Evolutionary conservation across 92 coral and sea anemone species (phyloP).

Genomic region (Palythoa grandiflora): DNA sequence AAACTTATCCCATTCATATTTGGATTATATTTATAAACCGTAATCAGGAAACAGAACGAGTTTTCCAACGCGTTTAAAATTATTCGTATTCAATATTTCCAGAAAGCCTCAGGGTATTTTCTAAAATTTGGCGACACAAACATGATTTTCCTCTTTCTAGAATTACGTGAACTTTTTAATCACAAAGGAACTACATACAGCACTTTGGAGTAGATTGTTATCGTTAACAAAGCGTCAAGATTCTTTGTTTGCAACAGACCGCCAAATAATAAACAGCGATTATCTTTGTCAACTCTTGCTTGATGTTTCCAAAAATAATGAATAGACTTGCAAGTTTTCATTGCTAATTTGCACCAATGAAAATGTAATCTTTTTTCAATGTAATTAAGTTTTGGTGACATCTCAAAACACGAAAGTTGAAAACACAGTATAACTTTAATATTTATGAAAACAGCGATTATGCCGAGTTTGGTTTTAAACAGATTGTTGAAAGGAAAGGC

Average conservation of each 20-base stretch:
- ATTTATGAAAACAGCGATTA: constrained; percentile 19
- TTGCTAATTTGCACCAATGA: constrained; percentile 43
- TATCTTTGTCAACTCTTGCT: constrained; percentile 46
- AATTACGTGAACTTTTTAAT: not conserved
- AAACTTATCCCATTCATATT: not conserved
- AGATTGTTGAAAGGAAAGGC: not conserved
- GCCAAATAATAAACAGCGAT: constrained; percentile 71
- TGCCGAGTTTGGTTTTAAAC: constrained; percentile 3
- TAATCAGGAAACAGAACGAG: not conserved
- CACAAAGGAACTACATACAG: constrained; percentile 34
- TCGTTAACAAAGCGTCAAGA: constrained; percentile 45
- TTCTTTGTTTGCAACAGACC: constrained; percentile 67
- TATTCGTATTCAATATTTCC: not conserved
- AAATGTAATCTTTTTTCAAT: constrained; percentile 16
- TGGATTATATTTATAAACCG: not conserved
- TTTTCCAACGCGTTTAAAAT: not conserved
- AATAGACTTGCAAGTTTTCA: constrained; percentile 34
- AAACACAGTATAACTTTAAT: not conserved
- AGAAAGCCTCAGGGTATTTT: not conserved
- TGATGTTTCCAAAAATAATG: constrained; percentile 22
- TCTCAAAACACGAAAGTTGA: constrained; percentile 15
- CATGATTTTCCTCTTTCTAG: constrained; percentile 13
- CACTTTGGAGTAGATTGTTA: constrained; percentile 42
- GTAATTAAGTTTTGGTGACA: constrained; percentile 29
- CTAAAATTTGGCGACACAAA: not conserved